Evolutionary conservation across 2,888 invertebrate genomes (phyloP), one percentile per base, ranked within the genome.

Genomic region (Caenorhabditis sulstoni): DNA sequence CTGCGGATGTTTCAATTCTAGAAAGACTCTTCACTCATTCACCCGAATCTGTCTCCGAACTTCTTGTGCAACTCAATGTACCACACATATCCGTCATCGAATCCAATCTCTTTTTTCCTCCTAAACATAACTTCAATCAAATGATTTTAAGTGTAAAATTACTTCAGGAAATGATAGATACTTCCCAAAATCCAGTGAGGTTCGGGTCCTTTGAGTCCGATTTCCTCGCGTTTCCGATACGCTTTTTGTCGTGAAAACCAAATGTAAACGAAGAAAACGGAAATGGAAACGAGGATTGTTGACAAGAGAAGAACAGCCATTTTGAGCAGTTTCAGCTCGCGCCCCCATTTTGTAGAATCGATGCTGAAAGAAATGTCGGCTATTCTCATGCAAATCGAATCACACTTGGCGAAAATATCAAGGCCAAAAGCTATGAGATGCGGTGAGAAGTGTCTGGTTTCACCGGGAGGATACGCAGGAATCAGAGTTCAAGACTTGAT

Each of bases 111-210:
- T 12, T 14, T 8, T 35, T 67, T 67, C 14, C 47, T 47, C 23
- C 59, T 59, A 16, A 45, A 59, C 45, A 45, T n/a, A n/a, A n/a
- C n/a, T n/a, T n/a, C 11, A 3, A 41, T 14, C 12, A 47, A 41
- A 14, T 41, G 2, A 11, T 41, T 14, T 41, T 16, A 4, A 53
- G 23, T 8, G 5, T 11, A 4, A 18, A 14, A 55, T 29, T 16
- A 44, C 47, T 74, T 45, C 2, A 81, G 53, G 49, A 78, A 65
- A 5, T 64, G 14, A 22, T 59, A 23, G 66, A 81, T 59, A 53
- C 74, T 81, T 20, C 81, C 81, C 12, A 65, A 49, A n/a, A 81
- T 37, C 47, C 66, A 78, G 58, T 74, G 55, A n/a, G 73, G 22
- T 20, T 55, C 49, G n/a, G 77, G 77, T 20, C 81, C 81, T 22